These are phyloP conservation scores for Empis stercorea DNA, from an alignment of 2,888 invertebrate species.

Conservation along the genomic window DNA sequence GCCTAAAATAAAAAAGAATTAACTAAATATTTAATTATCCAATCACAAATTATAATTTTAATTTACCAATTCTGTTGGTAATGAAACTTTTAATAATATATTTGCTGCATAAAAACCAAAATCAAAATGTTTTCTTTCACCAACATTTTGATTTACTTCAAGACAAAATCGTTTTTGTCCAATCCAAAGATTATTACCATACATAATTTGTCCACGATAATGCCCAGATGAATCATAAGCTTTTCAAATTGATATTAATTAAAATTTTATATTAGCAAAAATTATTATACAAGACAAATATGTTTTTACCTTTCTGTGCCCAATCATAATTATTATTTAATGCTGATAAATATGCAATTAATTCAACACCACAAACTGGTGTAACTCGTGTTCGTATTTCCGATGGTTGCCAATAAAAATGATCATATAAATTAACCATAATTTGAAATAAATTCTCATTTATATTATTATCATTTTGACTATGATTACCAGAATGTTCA, in stretches of 20 bases:
- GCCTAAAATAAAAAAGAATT: conserved; percentile 37
- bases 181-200: conserved; percentile 72
- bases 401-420: conserved; percentile 32
- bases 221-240: conserved; percentile 71
- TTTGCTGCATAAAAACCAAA: conserved; percentile 30
- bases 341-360: conserved; percentile 44
- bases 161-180: conserved; percentile 58
- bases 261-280: too few species aligned
- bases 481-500: neutral
- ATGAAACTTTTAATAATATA: conserved; percentile 21
- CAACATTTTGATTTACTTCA: conserved; percentile 38
- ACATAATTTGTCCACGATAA: conserved; percentile 62
- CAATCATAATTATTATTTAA: conserved; percentile 49
- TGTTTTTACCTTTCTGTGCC: conserved; percentile 57
- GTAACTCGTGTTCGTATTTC: conserved; percentile 37
- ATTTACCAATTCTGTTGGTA: conserved; percentile 24
- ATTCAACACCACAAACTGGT: conserved; percentile 41
- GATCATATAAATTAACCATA: conserved; percentile 32
- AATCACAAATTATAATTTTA: neutral
- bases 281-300: neutral
- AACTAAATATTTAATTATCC: neutral
- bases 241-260: too few species aligned
- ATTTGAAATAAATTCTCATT: conserved; percentile 29
- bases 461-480: conserved; percentile 2
- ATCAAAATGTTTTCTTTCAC: conserved; percentile 26